Evolutionary conservation across 2,113 vertebrate species (phyloP).

Genomic region (Syngnathus scovelli): DNA sequence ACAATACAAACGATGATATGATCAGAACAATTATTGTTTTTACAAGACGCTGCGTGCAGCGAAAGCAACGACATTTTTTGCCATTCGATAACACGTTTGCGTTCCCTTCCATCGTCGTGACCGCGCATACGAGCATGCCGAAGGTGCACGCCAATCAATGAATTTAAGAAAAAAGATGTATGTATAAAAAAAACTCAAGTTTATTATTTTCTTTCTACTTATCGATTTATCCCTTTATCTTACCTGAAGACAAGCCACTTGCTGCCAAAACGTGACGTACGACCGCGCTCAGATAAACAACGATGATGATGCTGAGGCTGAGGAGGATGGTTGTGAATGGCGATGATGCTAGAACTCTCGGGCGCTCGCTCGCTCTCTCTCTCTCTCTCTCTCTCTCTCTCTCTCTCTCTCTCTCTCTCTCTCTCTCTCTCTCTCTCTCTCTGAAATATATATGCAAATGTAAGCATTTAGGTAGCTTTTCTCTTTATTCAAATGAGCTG

Average conservation of each 20-base stretch:
- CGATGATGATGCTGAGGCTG: not conserved
- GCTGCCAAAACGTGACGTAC: not conserved
- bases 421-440: no score
- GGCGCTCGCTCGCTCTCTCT: not conserved
- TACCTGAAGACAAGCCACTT: conserved; percentile 64
- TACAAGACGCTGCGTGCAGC: not conserved
- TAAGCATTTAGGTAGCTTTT: no score
- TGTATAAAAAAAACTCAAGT: no score
- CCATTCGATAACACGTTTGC: not conserved
- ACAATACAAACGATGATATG: no score
- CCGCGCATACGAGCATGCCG: not conserved
- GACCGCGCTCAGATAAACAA: conserved; percentile 5
- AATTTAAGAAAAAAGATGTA: not conserved
- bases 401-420: no score
- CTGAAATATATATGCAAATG: no score
- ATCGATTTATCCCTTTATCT: not conserved
- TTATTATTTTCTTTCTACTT: no score
- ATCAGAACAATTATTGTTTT: not conserved
- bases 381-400: not conserved
- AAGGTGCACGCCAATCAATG: not conserved
- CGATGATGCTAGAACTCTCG: not conserved
- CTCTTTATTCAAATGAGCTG: no score
- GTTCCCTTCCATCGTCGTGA: not conserved
- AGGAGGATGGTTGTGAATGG: conserved; percentile 1
- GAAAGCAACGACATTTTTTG: no score